These are phyloP conservation scores for Cyprinodon brontotheroides DNA, from an alignment of 2,113 vertebrate species.

Conservation along the genomic window DNA sequence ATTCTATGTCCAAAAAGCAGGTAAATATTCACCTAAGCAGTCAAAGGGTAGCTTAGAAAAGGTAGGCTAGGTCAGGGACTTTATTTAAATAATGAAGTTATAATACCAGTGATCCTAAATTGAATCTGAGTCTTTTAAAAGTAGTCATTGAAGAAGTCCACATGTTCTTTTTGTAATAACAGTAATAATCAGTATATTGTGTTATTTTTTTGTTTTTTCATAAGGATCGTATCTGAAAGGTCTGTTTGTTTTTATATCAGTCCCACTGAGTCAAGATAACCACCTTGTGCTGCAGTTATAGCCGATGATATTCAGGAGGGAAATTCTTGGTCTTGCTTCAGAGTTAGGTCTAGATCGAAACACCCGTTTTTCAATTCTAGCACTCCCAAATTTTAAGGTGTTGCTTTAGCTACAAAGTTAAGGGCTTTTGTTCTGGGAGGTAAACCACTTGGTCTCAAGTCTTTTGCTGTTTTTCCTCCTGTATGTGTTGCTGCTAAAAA, in stretches of 20 bases:
- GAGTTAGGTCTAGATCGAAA: background rate
- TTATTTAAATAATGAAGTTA: background rate
- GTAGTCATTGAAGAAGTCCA: background rate
- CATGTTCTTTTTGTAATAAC: background rate
- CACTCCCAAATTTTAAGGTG: background rate
- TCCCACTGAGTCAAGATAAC: background rate
- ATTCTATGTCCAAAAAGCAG: conserved; percentile 89
- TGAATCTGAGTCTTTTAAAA: background rate
- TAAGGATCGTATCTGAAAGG: background rate
- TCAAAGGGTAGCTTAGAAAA: background rate
- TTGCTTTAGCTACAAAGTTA: background rate
- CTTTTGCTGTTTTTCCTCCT: background rate
- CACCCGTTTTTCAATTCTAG: background rate
- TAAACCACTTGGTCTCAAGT: background rate
- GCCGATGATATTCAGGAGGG: background rate
- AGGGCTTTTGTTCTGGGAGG: background rate
- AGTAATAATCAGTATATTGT: background rate
- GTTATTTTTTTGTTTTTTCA: background rate
- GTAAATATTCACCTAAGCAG: conserved; percentile 65
- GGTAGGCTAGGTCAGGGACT: background rate
- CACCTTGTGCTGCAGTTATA: background rate
- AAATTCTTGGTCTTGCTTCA: background rate
- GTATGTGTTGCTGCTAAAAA: background rate
- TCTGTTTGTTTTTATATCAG: background rate
- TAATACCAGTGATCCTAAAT: background rate